Percentiles rank a stretch among this genome's conserved stretches.
phyloP scores from a whole-genome alignment of 2,888 invertebrate genomes.

The Sinohyriopsis cumingii region DNA sequence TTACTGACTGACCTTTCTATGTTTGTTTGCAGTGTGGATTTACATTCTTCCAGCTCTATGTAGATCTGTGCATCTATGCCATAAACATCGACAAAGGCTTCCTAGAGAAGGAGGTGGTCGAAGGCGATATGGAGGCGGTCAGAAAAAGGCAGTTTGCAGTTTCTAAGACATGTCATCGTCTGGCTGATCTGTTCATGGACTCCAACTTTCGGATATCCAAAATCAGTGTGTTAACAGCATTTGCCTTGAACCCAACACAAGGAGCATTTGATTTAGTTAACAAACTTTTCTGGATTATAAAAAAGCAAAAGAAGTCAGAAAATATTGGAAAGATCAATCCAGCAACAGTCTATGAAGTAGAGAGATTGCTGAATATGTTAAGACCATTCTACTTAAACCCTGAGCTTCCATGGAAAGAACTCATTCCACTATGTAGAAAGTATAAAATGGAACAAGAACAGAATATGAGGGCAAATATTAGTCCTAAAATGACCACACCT shows the following conservation, averaged over 20 bases:
- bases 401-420: conserved; percentile 47
- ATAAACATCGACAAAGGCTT: conserved; percentile 63
- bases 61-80: conserved; percentile 62
- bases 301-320: conserved; percentile 30
- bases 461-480: no score
- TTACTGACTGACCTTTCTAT: no score
- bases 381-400: conserved; percentile 59
- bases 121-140: conserved; percentile 45
- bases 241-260: conserved; percentile 52
- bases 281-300: conserved; percentile 42
- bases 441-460: conserved; percentile 34
- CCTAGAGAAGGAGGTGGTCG: conserved; percentile 51
- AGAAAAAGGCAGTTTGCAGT: conserved; percentile 42
- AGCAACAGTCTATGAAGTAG: conserved; percentile 61
- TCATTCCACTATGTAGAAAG: conserved; percentile 52
- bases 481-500: no score
- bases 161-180: conserved; percentile 52
- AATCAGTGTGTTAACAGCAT: conserved; percentile 58
- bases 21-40: conserved; percentile 59
- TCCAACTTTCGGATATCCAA: conserved; percentile 51
- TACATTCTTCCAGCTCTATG: conserved; percentile 59
- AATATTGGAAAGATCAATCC: conserved; percentile 47
- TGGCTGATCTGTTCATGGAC: conserved; percentile 54
- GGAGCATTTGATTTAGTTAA: conserved; percentile 45
- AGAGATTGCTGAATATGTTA: conserved; percentile 55